These are phyloP conservation scores for Equus przewalskii DNA, from an alignment of 2,113 vertebrate species.

Conservation along the genomic window DNA sequence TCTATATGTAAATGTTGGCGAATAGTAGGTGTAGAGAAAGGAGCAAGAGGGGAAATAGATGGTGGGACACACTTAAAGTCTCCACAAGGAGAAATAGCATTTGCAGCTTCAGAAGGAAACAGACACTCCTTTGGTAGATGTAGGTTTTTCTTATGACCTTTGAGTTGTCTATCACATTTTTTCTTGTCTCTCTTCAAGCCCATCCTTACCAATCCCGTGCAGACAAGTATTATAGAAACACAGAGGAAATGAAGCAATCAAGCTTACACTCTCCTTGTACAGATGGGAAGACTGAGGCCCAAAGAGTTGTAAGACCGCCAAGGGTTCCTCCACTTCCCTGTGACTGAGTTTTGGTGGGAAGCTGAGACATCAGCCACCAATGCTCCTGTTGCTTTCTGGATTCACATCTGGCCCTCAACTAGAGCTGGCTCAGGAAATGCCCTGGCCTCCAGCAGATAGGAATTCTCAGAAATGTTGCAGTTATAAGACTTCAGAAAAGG, in stretches of 20 bases:
- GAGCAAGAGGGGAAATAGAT: not conserved
- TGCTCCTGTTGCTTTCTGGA: not conserved
- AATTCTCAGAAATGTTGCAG: not conserved
- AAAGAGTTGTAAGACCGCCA: rapidly evolving
- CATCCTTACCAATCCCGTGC: not conserved
- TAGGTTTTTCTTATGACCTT: not conserved
- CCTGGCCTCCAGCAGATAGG: not conserved
- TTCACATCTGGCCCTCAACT: rapidly evolving
- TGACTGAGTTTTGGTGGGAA: rapidly evolving
- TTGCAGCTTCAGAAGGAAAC: not conserved
- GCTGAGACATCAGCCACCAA: not conserved
- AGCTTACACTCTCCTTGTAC: rapidly evolving
- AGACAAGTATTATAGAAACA: not conserved
- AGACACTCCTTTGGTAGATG: not conserved
- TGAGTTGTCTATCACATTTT: not conserved
- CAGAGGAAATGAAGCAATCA: not conserved
- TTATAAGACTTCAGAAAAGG: not conserved
- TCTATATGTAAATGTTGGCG: rapidly evolving
- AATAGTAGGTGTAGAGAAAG: not conserved
- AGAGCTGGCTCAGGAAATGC: not conserved
- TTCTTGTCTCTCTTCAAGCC: not conserved
- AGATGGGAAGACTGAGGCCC: not conserved
- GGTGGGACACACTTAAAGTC: not conserved
- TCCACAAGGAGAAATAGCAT: not conserved
- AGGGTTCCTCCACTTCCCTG: rapidly evolving